Conservation (phyloP, 2,113 vertebrate genomes). For the Pan troglodytes region NHGRI_mPanTro3-v2.1_pri NC_072410.2:48014501-48015000, state of each 20-base stretch:
- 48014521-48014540: not conserved
- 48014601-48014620: slow-evolving; percentile 22
- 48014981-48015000: not conserved
- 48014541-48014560: not conserved
- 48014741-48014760: not conserved
- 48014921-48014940: not conserved
- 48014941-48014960: not conserved
- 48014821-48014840: not conserved
- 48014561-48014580: slow-evolving; percentile 28
- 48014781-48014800: not conserved
- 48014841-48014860: not conserved
- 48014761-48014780: not conserved
- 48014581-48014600: not conserved
- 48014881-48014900: not conserved
- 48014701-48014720: not conserved
- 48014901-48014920: not conserved
- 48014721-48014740: slow-evolving; percentile 4
- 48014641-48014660: slow-evolving; percentile 17
- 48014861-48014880: not conserved
- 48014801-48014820: not conserved
- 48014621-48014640: slow-evolving; percentile 2
- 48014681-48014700: not conserved
- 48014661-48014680: not conserved
- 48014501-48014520: not conserved
- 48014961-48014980: not conserved